These are phyloP conservation scores for Microhierax caerulescens DNA, from an alignment of 2,797 vertebrate genomes.

Conservation along the genomic window DNA sequence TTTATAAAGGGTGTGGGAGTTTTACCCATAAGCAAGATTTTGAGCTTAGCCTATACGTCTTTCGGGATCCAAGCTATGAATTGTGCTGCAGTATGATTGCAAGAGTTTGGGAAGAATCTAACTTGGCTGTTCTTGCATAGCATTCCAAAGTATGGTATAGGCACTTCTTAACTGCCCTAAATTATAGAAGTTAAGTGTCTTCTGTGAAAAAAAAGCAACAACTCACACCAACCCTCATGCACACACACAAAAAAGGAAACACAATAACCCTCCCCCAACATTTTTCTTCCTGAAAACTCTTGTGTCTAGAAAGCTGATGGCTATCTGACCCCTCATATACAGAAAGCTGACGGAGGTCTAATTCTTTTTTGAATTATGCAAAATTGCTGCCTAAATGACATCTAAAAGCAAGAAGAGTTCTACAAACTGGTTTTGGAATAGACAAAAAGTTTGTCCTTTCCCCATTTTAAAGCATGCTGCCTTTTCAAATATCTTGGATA, in stretches of 20 bases:
- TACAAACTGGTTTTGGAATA: neutral
- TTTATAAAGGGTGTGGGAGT: neutral
- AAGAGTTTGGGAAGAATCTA: neutral
- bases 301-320: neutral
- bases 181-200: neutral
- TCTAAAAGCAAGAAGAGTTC: neutral
- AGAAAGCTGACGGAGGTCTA: neutral
- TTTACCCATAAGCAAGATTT: neutral
- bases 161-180: neutral
- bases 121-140: neutral
- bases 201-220: neutral
- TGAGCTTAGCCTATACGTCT: neutral
- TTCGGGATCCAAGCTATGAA: neutral
- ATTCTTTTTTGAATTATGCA: neutral
- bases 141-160: neutral
- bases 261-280: neutral
- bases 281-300: neutral
- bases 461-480: neutral
- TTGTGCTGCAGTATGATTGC: accelerated
- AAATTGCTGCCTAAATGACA: neutral
- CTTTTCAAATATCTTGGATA: neutral
- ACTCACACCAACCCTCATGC: accelerated
- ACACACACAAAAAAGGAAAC: neutral
- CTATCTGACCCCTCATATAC: neutral
- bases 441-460: neutral